Evolutionary conservation across 1,140 invertebrate genomes (phyloP).

Genomic region (Pristionchus pacificus): DNA sequence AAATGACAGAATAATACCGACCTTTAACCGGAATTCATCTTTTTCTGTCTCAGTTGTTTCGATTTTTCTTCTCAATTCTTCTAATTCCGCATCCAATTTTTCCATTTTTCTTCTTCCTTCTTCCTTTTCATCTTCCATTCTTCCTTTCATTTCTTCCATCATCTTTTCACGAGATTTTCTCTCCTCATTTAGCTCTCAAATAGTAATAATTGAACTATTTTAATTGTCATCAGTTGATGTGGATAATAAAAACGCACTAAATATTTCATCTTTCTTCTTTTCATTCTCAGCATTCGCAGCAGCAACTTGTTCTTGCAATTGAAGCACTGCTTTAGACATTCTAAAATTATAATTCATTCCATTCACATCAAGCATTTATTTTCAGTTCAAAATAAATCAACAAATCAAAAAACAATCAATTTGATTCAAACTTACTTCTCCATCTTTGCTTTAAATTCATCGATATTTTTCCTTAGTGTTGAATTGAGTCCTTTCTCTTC

Average conservation of each 20-base stretch:
- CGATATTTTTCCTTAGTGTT: neutral
- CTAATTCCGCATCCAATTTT: neutral
- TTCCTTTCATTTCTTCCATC: neutral
- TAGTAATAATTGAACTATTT: neutral
- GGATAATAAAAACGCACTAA: neutral
- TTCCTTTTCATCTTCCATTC: neutral
- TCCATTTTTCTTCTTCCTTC: neutral
- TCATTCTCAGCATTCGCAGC: neutral
- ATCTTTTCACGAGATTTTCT: neutral
- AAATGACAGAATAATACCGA: no score
- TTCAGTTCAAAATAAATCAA: no score
- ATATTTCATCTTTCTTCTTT: neutral
- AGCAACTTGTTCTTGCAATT: neutral
- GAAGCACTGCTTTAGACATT: neutral
- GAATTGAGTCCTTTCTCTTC: neutral
- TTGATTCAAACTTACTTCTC: neutral
- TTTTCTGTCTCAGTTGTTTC: no score
- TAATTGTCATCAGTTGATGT: neutral
- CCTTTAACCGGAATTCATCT: no score
- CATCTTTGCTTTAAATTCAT: neutral
- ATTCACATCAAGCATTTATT: no score
- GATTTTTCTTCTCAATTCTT: neutral
- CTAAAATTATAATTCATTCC: no score
- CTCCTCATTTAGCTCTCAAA: neutral
- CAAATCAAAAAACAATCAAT: no score